A percentile compares a stretch with the other conserved stretches of the same genome.
These are phyloP conservation scores for Trissolcus basalis DNA, from an alignment of 1,140 invertebrate species.

Conservation along the genomic window DNA sequence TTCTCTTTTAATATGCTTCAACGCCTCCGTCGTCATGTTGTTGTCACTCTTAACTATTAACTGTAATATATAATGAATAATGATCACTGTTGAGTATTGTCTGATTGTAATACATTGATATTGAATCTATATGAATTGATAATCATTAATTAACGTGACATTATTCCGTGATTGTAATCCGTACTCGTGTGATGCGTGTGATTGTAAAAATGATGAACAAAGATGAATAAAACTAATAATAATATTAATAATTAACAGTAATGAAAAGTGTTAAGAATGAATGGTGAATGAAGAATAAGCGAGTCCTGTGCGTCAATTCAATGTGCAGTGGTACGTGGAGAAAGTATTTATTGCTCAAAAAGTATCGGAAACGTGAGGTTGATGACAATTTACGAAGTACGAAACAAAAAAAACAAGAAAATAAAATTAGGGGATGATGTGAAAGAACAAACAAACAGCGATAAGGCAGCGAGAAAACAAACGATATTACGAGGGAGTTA, in stretches of 20 bases:
- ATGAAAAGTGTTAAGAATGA: constrained; percentile 29
- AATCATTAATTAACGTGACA: constrained; percentile 77
- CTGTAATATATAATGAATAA: constrained; percentile 77
- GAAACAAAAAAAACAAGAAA: constrained; percentile 44
- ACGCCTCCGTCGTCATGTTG: constrained; percentile 77
- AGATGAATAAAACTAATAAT: constrained; percentile 22
- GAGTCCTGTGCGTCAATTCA: constrained; percentile 76
- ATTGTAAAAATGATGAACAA: constrained; percentile 48
- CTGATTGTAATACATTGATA: constrained; percentile 78
- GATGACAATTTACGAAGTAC: constrained; percentile 56
- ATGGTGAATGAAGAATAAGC: constrained; percentile 55
- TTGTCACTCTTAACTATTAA: constrained; percentile 77
- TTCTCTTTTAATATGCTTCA: constrained; percentile 70
- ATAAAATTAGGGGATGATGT: constrained; percentile 51
- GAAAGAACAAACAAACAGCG: constrained; percentile 48
- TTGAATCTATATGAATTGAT: constrained; percentile 77
- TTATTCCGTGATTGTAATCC: constrained; percentile 74
- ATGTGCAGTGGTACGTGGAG: constrained; percentile 75
- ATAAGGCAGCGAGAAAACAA: constrained; percentile 51
- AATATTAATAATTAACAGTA: constrained; percentile 12
- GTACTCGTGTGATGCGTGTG: constrained; percentile 68
- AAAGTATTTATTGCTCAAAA: constrained; percentile 77
- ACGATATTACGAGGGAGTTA: constrained; percentile 48
- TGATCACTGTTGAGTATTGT: constrained; percentile 77
- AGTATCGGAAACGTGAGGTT: constrained; percentile 68